phyloP scores from a whole-genome alignment of 2,113 vertebrate genomes.

The Cinclus cinclus region DNA sequence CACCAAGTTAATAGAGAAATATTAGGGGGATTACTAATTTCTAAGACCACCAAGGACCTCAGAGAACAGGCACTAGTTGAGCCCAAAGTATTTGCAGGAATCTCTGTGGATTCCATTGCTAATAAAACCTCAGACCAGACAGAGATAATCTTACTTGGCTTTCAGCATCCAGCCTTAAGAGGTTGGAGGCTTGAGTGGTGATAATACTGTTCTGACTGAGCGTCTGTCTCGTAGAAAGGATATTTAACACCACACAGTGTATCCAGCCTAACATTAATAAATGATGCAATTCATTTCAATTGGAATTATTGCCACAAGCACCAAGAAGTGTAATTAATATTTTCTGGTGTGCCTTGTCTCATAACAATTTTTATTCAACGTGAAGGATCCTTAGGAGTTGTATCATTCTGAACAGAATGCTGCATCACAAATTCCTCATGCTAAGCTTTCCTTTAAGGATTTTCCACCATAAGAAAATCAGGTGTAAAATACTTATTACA shows the following conservation, averaged over 20 bases:
- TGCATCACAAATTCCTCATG: background rate
- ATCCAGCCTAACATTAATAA: slow-evolving; percentile 26
- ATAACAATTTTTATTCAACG: background rate
- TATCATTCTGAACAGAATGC: background rate
- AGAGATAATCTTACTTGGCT: background rate
- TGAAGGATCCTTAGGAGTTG: background rate
- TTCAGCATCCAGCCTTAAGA: slow-evolving; percentile 1
- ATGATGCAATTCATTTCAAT: background rate
- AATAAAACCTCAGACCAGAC: background rate
- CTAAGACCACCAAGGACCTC: background rate
- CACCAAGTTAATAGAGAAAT: background rate
- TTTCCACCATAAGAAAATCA: background rate
- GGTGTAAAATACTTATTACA: background rate
- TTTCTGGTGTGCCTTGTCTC: background rate
- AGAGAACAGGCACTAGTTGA: background rate
- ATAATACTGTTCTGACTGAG: background rate
- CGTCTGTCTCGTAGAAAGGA: background rate
- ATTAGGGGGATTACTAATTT: background rate
- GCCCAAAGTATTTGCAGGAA: background rate
- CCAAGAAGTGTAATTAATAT: slow-evolving; percentile 28
- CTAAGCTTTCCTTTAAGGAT: background rate
- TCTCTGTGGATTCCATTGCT: background rate
- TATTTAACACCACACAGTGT: background rate
- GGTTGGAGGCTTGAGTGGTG: background rate
- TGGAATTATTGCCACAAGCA: slow-evolving; percentile 24